These are phyloP conservation scores for Zoanthus gigantus DNA, from an alignment of 92 coral and sea anemone species.

Conservation along the genomic window DNA sequence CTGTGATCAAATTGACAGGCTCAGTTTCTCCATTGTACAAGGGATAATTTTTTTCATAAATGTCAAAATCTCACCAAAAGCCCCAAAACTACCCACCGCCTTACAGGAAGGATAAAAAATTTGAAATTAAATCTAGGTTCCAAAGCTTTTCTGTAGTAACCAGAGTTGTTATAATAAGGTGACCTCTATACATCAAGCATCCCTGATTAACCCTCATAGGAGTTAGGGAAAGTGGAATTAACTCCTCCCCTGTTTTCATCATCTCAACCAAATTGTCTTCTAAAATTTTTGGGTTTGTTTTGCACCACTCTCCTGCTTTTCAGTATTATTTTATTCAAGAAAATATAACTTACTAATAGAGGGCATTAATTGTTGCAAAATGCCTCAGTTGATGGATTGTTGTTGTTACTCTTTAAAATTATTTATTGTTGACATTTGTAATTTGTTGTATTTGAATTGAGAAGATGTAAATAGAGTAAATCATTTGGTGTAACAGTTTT, in stretches of 20 bases:
- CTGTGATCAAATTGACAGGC: constrained; percentile 15
- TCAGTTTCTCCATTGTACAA: constrained; percentile 7
- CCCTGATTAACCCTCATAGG: neutral
- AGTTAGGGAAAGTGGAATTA: neutral
- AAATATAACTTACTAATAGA: neutral
- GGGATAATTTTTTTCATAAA: neutral
- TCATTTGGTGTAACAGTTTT: no score
- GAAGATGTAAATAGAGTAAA: no score
- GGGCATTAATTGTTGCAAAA: constrained; percentile 4
- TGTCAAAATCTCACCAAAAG: neutral
- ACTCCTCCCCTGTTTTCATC: constrained; percentile 33
- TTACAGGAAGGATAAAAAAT: constrained; percentile 23
- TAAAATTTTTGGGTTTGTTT: neutral
- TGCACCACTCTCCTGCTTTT: neutral
- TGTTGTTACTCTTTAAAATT: no score
- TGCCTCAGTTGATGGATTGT: no score
- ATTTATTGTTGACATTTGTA: no score
- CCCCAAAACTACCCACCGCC: constrained; percentile 13
- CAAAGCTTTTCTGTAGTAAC: constrained; percentile 14
- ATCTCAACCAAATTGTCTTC: neutral
- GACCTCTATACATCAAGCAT: neutral
- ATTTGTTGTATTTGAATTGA: no score
- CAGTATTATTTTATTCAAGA: neutral
- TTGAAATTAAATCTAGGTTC: constrained; percentile 27
- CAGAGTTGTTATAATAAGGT: constrained; percentile 14